phyloP scores from a whole-genome alignment of 2,888 invertebrate species.

The Liopterus haemorrhoidalis region DNA sequence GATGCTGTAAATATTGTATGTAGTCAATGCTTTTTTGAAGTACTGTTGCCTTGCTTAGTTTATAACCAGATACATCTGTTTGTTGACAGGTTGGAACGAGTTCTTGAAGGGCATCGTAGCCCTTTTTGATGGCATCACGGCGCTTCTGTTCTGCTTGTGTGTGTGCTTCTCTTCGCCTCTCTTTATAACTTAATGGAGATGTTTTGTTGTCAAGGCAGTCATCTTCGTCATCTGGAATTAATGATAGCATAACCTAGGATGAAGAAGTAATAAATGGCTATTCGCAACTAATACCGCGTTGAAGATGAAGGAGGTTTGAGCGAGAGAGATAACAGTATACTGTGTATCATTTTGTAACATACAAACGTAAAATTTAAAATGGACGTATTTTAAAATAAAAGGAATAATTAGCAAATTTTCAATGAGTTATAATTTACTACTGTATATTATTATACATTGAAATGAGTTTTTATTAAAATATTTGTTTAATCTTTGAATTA shows the following conservation, averaged over 20 bases:
- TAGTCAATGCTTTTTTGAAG: conserved; percentile 92
- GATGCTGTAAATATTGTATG: conserved; percentile 83
- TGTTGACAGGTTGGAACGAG: conserved; percentile 92
- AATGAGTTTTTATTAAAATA: too few species aligned
- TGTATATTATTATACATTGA: too few species aligned
- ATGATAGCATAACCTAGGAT: conserved; percentile 19
- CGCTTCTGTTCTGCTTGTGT: conserved; percentile 96
- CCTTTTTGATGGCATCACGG: conserved; percentile 94
- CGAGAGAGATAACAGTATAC: too few species aligned
- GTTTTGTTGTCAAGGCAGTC: conserved; percentile 55
- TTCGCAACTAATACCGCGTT: too few species aligned
- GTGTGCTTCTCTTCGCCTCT: conserved; percentile 88
- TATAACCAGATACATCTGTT: conserved; percentile 85
- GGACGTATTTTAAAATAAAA: too few species aligned
- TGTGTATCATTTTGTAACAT: too few species aligned
- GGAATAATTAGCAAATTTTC: too few species aligned
- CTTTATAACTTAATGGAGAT: conserved; percentile 79
- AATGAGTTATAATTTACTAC: too few species aligned
- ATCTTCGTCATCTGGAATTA: conserved; percentile 57
- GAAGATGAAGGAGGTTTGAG: too few species aligned
- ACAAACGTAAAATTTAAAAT: conserved; percentile 4
- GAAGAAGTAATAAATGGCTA: too few species aligned
- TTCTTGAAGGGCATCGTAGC: conserved; percentile 89
- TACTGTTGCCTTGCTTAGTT: conserved; percentile 92
- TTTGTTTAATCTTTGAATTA: too few species aligned